phyloP scores from a whole-genome alignment of 1,140 invertebrate species.

The Pomacea maculata region DNA sequence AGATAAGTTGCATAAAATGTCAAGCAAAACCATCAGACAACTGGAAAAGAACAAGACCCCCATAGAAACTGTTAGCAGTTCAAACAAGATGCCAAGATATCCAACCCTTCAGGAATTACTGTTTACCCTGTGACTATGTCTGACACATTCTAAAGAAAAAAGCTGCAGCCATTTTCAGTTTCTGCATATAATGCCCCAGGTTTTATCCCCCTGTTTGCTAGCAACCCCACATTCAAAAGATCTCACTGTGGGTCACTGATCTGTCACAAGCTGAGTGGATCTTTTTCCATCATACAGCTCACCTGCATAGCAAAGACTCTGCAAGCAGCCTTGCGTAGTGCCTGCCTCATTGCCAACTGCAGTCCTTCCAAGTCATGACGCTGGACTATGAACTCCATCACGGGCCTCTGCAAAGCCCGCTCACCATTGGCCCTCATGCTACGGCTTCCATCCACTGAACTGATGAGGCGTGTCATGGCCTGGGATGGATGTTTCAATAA shows the following conservation, averaged over 20 bases:
- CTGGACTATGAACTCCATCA: constrained; percentile 85
- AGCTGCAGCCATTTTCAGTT: no score
- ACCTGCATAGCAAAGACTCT: constrained; percentile 86
- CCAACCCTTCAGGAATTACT: neutral
- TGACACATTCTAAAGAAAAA: neutral
- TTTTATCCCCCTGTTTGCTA: no score
- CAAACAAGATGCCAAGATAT: neutral
- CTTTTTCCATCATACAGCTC: neutral
- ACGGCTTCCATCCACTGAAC: constrained; percentile 47
- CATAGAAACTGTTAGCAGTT: neutral
- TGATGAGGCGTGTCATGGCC: constrained; percentile 70
- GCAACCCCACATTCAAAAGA: no score
- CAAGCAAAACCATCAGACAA: neutral
- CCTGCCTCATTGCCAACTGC: constrained; percentile 83
- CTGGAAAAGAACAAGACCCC: neutral
- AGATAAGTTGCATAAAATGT: neutral
- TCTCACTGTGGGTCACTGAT: no score
- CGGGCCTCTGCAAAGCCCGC: constrained; percentile 66
- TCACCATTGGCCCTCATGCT: constrained; percentile 42
- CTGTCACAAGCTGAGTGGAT: neutral
- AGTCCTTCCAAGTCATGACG: constrained; percentile 84
- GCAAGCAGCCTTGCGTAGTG: constrained; percentile 83
- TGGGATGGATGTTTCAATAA: constrained; percentile 84
- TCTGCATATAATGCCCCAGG: no score
- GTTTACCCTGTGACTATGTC: neutral